A percentile compares a stretch with the other conserved stretches of the same genome.
Conservation (phyloP, 2,888 invertebrate species). For the Noctua comes region DNA sequence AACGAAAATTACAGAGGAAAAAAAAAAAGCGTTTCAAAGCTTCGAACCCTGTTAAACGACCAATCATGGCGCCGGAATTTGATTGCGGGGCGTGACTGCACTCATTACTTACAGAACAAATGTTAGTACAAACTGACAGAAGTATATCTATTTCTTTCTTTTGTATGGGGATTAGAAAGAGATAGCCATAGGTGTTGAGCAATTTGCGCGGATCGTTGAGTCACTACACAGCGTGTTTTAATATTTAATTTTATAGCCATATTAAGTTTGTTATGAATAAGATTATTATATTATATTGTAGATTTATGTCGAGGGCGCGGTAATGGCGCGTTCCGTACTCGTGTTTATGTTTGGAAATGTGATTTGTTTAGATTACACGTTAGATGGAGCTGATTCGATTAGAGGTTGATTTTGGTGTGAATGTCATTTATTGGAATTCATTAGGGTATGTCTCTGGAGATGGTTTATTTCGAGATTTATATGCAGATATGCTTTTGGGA, state of each 20-base stretch:
- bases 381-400: slow-evolving; percentile 58
- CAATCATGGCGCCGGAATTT: slow-evolving; percentile 81
- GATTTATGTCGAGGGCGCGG: slow-evolving; percentile 82
- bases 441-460: slow-evolving; percentile 15
- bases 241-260: slow-evolving; percentile 87
- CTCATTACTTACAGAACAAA: slow-evolving; percentile 84
- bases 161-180: slow-evolving; percentile 60
- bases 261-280: slow-evolving; percentile 87
- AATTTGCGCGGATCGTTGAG: slow-evolving; percentile 77
- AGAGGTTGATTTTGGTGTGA: slow-evolving; percentile 40
- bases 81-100: slow-evolving; percentile 87
- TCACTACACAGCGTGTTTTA: slow-evolving; percentile 84
- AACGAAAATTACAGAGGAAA: slow-evolving; percentile 77
- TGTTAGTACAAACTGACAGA: slow-evolving; percentile 55
- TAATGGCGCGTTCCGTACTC: slow-evolving; percentile 79
- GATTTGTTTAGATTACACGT: slow-evolving; percentile 69
- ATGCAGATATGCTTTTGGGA: neutral
- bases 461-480: slow-evolving; percentile 19
- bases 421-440: slow-evolving; percentile 37
- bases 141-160: slow-evolving; percentile 71
- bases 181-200: slow-evolving; percentile 67
- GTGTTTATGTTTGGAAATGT: slow-evolving; percentile 68
- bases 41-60: slow-evolving; percentile 83
- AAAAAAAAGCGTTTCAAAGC: slow-evolving; percentile 82
- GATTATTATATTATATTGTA: slow-evolving; percentile 82